Conservation (phyloP, 2,113 vertebrate species). For the Otis tarda region DNA sequence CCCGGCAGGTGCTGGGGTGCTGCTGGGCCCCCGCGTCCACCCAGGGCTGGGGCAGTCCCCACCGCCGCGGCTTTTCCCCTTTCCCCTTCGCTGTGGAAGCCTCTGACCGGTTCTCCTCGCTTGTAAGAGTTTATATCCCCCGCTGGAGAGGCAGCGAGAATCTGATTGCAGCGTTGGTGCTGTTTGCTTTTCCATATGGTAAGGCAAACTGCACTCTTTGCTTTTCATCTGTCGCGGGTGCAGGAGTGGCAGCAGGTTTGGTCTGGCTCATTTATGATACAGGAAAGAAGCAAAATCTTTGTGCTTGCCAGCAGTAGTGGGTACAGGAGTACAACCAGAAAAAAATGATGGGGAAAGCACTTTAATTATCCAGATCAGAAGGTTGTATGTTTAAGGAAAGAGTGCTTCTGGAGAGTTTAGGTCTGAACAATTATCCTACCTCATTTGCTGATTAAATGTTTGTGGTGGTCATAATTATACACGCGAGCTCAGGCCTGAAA, state of each 20-base stretch:
- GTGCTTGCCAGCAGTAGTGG: not conserved
- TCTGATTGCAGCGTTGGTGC: not conserved
- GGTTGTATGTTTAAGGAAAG: not conserved
- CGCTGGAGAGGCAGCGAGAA: not conserved
- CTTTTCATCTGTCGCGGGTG: not conserved
- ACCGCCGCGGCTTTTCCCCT: not conserved
- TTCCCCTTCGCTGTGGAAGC: not conserved
- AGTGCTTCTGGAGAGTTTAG: not conserved
- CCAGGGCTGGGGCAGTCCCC: not conserved
- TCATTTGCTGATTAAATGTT: not conserved
- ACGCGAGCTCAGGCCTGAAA: not conserved
- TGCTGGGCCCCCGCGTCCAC: too few relatives aligned
- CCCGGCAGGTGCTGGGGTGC: too few relatives aligned
- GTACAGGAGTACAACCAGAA: not conserved
- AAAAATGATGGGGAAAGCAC: not conserved
- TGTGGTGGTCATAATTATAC: not conserved
- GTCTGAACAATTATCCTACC: not conserved
- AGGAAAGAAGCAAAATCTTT: not conserved
- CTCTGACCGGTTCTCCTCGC: rapidly evolving
- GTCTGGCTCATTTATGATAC: not conserved
- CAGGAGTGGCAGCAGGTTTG: not conserved
- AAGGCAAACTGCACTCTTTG: not conserved
- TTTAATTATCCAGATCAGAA: not conserved
- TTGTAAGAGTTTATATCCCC: rapidly evolving
- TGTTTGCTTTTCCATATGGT: not conserved